Conservation (phyloP, 2,888 invertebrate species). For the Hypercompe scribonia region DNA sequence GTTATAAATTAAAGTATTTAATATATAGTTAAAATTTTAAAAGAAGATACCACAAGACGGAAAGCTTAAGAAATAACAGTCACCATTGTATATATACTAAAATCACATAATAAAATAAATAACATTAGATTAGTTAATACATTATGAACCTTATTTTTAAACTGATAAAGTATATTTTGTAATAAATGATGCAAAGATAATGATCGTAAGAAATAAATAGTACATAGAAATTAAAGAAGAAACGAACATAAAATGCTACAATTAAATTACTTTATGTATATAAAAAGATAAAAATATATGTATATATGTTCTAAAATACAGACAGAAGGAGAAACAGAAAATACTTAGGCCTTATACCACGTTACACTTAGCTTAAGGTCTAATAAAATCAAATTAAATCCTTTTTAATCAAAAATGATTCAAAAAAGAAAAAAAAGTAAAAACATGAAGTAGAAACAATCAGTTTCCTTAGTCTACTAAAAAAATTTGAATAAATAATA, state of each 20-base stretch:
- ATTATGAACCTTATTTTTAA: too few relatives aligned
- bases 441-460: background rate
- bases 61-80: background rate
- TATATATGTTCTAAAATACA: background rate
- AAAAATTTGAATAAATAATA: background rate
- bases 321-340: background rate
- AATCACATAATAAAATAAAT: too few relatives aligned
- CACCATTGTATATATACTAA: background rate
- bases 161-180: too few relatives aligned
- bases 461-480: background rate
- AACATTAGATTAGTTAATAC: too few relatives aligned
- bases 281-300: too few relatives aligned
- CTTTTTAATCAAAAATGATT: background rate
- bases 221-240: background rate
- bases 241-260: background rate
- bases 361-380: background rate
- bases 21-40: background rate
- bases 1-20: background rate
- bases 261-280: background rate
- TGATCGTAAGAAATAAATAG: background rate
- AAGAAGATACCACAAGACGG: background rate
- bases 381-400: background rate
- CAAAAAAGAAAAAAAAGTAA: background rate
- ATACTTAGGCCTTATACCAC: background rate
- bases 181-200: background rate